Conservation (phyloP, 1,140 invertebrate species). For the Anastatus disparis region DNA sequence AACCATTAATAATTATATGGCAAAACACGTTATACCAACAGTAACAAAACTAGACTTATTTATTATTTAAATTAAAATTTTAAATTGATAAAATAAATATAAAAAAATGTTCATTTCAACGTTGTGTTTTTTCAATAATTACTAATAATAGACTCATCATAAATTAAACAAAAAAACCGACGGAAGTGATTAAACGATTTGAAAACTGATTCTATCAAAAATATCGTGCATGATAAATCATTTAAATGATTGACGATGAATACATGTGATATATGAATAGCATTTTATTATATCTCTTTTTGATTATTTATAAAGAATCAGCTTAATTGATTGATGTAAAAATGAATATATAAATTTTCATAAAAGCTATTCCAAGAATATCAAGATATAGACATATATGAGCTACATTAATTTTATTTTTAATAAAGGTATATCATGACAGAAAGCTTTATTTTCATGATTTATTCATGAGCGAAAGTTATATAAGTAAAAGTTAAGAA, state of each 20-base stretch:
- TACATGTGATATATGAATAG: background rate
- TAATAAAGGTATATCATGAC: too few relatives aligned
- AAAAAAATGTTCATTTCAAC: background rate
- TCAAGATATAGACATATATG: too few relatives aligned
- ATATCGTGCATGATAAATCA: conserved; percentile 15
- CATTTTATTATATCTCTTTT: conserved; percentile 11
- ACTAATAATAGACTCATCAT: conserved; percentile 5
- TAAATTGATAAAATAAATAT: background rate
- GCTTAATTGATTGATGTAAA: conserved; percentile 15
- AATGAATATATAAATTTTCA: too few relatives aligned
- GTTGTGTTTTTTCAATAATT: background rate
- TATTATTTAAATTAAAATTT: background rate
- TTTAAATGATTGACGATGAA: conserved; percentile 17
- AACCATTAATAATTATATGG: too few relatives aligned
- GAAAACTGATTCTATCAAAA: background rate
- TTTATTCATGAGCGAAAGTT: too few relatives aligned
- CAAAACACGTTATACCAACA: too few relatives aligned
- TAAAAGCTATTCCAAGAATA: too few relatives aligned
- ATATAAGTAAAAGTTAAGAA: too few relatives aligned
- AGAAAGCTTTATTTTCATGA: too few relatives aligned
- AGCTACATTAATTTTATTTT: too few relatives aligned
- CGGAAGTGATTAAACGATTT: background rate
- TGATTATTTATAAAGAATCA: conserved; percentile 6
- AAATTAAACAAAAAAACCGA: background rate
- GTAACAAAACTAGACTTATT: too few relatives aligned